These are phyloP conservation scores for Lordiphosa clarofinis DNA, from an alignment of 1,140 invertebrate genomes.

Conservation along the genomic window DNA sequence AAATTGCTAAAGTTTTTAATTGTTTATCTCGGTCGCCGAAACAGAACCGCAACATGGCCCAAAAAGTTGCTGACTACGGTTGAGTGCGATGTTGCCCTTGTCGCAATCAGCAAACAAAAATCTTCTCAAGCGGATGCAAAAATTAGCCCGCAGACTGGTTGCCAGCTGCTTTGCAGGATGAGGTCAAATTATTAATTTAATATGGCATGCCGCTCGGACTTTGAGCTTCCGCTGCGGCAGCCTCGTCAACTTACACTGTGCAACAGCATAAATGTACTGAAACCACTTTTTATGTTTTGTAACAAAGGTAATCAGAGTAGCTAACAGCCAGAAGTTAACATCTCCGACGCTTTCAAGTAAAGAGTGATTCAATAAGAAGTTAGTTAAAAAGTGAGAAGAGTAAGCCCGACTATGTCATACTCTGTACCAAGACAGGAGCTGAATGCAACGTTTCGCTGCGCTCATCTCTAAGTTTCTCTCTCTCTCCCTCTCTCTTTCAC, in stretches of 20 bases:
- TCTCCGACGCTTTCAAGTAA: too few relatives aligned
- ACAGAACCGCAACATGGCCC: slow-evolving; percentile 68
- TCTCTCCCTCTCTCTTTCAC: too few relatives aligned
- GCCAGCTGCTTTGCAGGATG: slow-evolving; percentile 35
- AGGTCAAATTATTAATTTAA: slow-evolving; percentile 78
- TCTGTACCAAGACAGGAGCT: too few relatives aligned
- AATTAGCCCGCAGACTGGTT: slow-evolving; percentile 30
- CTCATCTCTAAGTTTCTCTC: too few relatives aligned
- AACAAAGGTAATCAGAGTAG: too few relatives aligned
- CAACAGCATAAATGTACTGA: too few relatives aligned
- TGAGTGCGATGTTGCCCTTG: slow-evolving; percentile 50
- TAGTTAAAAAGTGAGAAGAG: too few relatives aligned
- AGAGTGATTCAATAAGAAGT: too few relatives aligned
- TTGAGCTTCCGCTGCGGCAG: slow-evolving; percentile 50
- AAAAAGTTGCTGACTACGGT: slow-evolving; percentile 1
- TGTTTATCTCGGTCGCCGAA: slow-evolving; percentile 67
- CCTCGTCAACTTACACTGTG: slow-evolving; percentile 11
- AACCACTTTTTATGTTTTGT: too few relatives aligned
- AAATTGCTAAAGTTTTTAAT: slow-evolving; percentile 78
- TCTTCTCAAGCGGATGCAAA: slow-evolving; percentile 60
- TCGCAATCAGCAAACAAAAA: slow-evolving; percentile 69
- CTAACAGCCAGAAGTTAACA: too few relatives aligned
- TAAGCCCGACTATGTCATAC: too few relatives aligned
- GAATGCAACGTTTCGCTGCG: too few relatives aligned
- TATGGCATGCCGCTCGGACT: slow-evolving; percentile 69